Conservation (phyloP, 2,888 invertebrate genomes). For the Athalia rosae region DNA sequence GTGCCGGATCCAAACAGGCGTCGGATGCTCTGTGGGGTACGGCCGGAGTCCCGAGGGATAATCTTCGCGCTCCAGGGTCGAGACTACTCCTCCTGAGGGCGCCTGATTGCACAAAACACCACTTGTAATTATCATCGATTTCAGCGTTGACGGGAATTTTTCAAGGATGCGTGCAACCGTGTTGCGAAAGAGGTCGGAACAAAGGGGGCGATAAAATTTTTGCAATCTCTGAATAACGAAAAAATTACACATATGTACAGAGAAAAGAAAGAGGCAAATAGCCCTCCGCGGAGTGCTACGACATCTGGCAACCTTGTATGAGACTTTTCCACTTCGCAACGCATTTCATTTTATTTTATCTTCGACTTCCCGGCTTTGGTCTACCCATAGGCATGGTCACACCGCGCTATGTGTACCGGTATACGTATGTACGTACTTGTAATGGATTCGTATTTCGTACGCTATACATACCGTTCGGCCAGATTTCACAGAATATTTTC, state of each 20-base stretch:
- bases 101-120: constrained; percentile 75
- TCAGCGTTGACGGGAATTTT: no score
- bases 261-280: background rate
- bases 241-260: background rate
- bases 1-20: constrained; percentile 89
- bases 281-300: background rate
- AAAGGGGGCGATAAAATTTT: no score
- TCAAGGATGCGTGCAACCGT: no score
- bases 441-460: no score
- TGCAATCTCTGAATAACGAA: background rate
- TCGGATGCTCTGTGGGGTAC: constrained; percentile 83
- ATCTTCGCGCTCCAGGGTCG: constrained; percentile 85
- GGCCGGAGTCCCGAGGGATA: constrained; percentile 82
- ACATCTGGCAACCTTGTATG: constrained; percentile 37
- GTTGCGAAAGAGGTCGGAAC: no score
- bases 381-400: no score
- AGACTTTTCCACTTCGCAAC: constrained; percentile 10
- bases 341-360: background rate
- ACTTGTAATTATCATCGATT: background rate
- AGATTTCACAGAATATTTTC: no score
- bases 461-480: no score
- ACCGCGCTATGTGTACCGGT: no score
- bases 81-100: constrained; percentile 85
- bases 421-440: no score
- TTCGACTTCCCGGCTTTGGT: constrained; percentile 4